Percentiles rank a stretch among this genome's conserved stretches.
Conservation (phyloP, 2,888 invertebrate genomes). For the Microctonus hyperodae region DNA sequence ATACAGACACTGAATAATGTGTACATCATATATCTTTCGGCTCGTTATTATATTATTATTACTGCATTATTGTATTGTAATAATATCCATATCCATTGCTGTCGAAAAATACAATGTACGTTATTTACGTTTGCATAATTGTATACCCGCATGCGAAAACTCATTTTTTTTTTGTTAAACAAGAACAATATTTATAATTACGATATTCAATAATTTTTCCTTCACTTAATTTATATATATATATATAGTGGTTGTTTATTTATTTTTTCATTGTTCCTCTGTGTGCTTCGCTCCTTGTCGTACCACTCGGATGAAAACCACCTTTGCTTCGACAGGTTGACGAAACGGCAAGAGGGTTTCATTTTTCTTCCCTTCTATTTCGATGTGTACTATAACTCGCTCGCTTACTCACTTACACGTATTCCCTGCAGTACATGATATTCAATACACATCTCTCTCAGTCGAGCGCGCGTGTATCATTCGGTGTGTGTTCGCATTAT, state of each 20-base stretch:
- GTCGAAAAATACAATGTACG: too few species aligned
- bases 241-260: background rate
- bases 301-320: slow-evolving; percentile 25
- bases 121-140: too few species aligned
- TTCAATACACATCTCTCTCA: background rate
- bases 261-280: slow-evolving; percentile 1
- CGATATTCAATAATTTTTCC: background rate
- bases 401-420: background rate
- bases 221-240: background rate
- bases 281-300: slow-evolving; percentile 3
- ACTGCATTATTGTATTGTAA: too few species aligned
- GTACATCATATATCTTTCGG: too few species aligned
- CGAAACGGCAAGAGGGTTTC: slow-evolving; percentile 21
- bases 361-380: slow-evolving; percentile 9
- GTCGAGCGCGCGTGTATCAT: background rate
- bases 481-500: background rate
- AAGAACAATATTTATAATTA: too few species aligned
- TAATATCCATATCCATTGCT: too few species aligned
- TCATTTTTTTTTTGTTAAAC: too few species aligned
- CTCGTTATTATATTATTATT: too few species aligned
- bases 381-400: slow-evolving; percentile 1
- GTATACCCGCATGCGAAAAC: too few species aligned
- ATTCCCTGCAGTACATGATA: background rate
- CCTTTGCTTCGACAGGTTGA: slow-evolving; percentile 28
- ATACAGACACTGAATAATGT: too few species aligned